Evolutionary conservation across 1,140 invertebrate species (phyloP), one percentile per base, ranked within the genome.

Genomic region (Araneus ventricosus): DNA sequence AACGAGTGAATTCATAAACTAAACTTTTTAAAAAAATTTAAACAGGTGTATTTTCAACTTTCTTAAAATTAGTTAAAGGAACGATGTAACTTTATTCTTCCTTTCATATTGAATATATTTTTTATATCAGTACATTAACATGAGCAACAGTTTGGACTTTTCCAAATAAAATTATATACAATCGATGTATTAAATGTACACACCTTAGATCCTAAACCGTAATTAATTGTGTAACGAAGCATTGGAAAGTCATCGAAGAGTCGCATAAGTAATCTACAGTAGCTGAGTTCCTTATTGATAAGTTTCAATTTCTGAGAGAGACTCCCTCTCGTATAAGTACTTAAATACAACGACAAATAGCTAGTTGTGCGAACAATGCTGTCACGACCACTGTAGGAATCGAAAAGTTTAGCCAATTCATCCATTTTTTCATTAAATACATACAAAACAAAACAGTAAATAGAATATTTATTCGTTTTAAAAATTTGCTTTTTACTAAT

Each of bases 191-290:
- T 0, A 52, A 52, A 14, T n/a, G 45, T 52, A 90, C 88, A 37
- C 39, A 90, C 88, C 70, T 90, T 4, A n/a, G 39, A 45, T 90
- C 88, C 88, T 7, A 90, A 14, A 57, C 88, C 88, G 59, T 90
- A 90, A 59, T 24, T 90, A 59, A 90, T 27, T 27, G 88, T 80
- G 27, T 34, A 80, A n/a, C 41, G 88, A n/a, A 90, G 88, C 88
- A 90, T 90, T 37, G 88, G 88, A 75, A 90, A 80, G 59, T 90
- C 88, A 90, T 90, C 88, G 45, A 90, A 90, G 20, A 90, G 75
- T 10, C 88, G 67, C 30, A 80, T 34, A n/a, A 90, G 52, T 80
- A 90, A 80, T 57, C 88, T 90, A 37, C 75, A 90, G 22, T 90
- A 59, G 59, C 67, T 90, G 7, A 90, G 88, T 80, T 90, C 88